phyloP scores from a whole-genome alignment of 92 coral and sea anemone species.

The Parazoanthus darwini region DNA sequence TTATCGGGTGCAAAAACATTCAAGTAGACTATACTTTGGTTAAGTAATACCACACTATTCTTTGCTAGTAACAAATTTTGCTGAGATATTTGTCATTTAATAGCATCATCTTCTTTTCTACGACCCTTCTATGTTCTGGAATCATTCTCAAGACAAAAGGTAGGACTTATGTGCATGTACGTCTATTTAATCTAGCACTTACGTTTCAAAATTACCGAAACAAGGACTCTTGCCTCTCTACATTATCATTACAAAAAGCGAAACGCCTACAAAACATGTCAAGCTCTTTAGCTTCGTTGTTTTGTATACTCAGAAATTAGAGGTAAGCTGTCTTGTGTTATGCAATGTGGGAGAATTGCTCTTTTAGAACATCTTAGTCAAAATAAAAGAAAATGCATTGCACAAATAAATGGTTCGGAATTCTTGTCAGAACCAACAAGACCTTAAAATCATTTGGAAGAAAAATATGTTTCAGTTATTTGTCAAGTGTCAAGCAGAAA shows the following conservation, averaged over 20 bases:
- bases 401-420: neutral
- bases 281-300: neutral
- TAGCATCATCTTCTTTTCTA: neutral
- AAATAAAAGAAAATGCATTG: neutral
- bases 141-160: neutral
- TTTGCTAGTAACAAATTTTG: neutral
- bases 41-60: neutral
- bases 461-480: neutral
- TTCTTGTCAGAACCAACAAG: neutral
- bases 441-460: neutral
- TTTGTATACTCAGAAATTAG: neutral
- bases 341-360: too few relatives aligned
- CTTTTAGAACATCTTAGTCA: neutral
- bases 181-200: neutral
- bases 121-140: neutral
- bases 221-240: neutral
- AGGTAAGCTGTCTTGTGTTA: neutral
- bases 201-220: neutral
- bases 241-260: neutral
- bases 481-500: neutral
- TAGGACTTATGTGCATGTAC: too few relatives aligned
- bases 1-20: neutral
- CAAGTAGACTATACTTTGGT: neutral
- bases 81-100: neutral
- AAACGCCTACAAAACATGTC: neutral